A percentile compares a stretch with the other conserved stretches of the same genome.
These are phyloP conservation scores for Dicycla oo DNA, from an alignment of 2,888 invertebrate species.

Conservation along the genomic window DNA sequence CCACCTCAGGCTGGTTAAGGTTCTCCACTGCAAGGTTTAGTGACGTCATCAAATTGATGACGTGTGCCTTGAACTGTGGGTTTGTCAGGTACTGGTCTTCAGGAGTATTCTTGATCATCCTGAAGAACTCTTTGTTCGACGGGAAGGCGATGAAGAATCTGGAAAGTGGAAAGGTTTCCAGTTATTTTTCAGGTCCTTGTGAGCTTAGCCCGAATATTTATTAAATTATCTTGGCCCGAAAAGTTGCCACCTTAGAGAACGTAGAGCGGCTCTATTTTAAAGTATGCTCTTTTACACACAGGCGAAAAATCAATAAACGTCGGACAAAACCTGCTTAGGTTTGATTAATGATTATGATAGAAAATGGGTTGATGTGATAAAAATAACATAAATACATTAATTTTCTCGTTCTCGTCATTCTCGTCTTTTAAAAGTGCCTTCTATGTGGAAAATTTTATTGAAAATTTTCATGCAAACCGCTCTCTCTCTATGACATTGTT, in stretches of 20 bases:
- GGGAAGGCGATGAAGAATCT: slow-evolving; percentile 84
- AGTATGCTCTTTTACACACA: no score
- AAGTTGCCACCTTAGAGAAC: neutral
- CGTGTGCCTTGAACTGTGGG: slow-evolving; percentile 87
- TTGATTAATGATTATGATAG: no score
- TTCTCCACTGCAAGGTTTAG: slow-evolving; percentile 82
- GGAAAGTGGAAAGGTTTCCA: slow-evolving; percentile 42
- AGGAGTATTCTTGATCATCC: slow-evolving; percentile 79
- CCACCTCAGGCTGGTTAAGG: slow-evolving; percentile 84
- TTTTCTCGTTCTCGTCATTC: no score
- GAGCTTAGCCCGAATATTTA: no score
- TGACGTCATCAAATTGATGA: slow-evolving; percentile 85
- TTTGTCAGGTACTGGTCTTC: slow-evolving; percentile 81
- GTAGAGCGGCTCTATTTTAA: neutral
- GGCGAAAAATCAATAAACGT: no score
- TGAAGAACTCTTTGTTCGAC: slow-evolving; percentile 84
- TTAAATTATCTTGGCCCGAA: neutral
- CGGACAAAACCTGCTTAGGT: no score
- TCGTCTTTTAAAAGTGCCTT: no score
- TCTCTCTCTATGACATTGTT: no score
- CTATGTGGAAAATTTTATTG: no score
- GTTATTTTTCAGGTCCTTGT: neutral
- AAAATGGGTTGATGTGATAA: no score
- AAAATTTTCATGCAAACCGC: no score
- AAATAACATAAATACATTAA: no score